Conservation (phyloP, 2,113 vertebrate genomes). For the Eubucco bourcierii region DNA sequence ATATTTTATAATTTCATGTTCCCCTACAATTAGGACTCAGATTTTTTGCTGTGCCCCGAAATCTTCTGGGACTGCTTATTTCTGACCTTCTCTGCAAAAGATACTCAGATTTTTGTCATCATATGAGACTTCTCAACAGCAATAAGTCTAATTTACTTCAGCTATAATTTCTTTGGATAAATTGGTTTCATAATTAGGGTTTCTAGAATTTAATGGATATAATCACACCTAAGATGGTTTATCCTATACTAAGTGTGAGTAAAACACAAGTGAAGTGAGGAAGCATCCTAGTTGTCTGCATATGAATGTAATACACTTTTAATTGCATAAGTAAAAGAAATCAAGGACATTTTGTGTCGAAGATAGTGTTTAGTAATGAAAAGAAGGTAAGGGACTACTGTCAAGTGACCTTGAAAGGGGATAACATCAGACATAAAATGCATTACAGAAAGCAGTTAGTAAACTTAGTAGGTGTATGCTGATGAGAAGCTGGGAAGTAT, state of each 20-base stretch:
- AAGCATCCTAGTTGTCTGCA: not conserved
- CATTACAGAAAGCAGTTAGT: not conserved
- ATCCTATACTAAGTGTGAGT: not conserved
- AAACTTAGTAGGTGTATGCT: not conserved
- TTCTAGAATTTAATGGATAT: not conserved
- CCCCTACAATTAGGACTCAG: not conserved
- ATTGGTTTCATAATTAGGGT: not conserved
- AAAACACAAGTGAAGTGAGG: not conserved
- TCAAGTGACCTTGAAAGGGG: not conserved
- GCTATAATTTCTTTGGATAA: not conserved
- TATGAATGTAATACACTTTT: not conserved
- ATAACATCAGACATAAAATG: not conserved
- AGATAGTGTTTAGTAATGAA: not conserved
- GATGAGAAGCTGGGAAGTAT: not conserved
- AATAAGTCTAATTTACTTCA: not conserved
- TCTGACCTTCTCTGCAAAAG: not conserved
- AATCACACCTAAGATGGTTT: not conserved
- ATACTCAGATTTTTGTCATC: not conserved
- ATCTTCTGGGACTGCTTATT: not conserved
- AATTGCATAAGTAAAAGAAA: not conserved
- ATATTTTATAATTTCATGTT: not conserved
- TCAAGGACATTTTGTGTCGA: not conserved
- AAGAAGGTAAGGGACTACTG: not conserved
- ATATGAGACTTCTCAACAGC: not conserved
- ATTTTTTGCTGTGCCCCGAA: not conserved